A percentile compares a stretch with the other conserved stretches of the same genome.
phyloP scores from a whole-genome alignment of 2,888 invertebrate species.

The Philopedon plagiatum region DNA sequence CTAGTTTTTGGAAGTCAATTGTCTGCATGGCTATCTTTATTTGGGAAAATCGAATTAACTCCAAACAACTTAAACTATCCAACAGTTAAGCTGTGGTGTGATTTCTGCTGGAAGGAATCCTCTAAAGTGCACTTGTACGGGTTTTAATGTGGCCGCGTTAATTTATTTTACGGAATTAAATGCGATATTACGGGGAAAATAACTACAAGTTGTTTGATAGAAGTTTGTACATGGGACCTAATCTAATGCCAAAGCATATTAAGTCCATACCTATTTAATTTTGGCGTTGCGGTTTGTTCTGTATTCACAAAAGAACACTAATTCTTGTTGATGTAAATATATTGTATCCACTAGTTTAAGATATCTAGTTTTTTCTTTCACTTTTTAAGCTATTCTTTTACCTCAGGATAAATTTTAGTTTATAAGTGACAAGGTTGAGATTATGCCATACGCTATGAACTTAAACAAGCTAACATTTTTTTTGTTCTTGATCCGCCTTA shows the following conservation, averaged over 20 bases:
- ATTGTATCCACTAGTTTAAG: no score
- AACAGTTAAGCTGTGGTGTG: conserved; percentile 51
- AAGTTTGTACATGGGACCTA: conserved; percentile 21
- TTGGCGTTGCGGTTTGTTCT: no score
- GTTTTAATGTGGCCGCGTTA: conserved; percentile 45
- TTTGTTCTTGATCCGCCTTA: no score
- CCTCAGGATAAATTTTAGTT: no score
- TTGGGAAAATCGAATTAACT: conserved; percentile 52
- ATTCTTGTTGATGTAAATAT: no score
- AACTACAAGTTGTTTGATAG: conserved; percentile 46
- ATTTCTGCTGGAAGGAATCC: conserved; percentile 51
- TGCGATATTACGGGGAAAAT: conserved; percentile 37
- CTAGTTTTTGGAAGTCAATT: conserved; percentile 52
- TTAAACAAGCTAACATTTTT: no score
- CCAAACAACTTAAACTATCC: conserved; percentile 52
- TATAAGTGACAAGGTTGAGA: no score
- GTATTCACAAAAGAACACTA: no score
- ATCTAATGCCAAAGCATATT: background rate
- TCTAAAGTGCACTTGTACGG: conserved; percentile 50
- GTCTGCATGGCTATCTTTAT: conserved; percentile 52
- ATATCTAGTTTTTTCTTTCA: no score
- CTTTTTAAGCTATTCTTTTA: no score
- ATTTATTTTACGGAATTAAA: conserved; percentile 49
- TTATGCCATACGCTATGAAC: no score
- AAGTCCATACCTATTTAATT: no score